These are phyloP conservation scores for Petrolisthes manimaculis DNA, from an alignment of 2,888 invertebrate genomes.

Conservation along the genomic window DNA sequence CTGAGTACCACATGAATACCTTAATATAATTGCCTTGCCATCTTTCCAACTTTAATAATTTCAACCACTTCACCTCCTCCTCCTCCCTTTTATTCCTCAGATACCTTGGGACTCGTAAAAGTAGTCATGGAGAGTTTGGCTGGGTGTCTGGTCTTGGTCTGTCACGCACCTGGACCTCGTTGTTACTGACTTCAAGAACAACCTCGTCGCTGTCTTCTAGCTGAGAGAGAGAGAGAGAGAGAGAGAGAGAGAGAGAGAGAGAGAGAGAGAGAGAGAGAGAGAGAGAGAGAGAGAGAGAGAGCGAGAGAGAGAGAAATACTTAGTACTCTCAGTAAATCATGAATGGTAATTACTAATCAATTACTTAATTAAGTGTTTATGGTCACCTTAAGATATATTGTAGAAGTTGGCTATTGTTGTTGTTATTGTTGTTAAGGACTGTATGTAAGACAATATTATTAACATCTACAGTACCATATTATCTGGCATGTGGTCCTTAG, in stretches of 20 bases:
- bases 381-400: no score
- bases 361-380: no score
- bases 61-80: neutral
- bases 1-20: neutral
- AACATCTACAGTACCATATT: no score
- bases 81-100: neutral
- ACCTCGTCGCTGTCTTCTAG: constrained; percentile 58
- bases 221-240: constrained; percentile 1
- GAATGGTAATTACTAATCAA: no score
- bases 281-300: no score
- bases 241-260: neutral
- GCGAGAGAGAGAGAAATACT: no score
- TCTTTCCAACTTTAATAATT: neutral
- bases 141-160: constrained; percentile 80
- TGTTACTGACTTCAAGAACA: constrained; percentile 69
- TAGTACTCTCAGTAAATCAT: no score
- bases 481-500: no score
- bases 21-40: neutral
- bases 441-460: no score
- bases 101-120: constrained; percentile 51
- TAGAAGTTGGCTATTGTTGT: no score
- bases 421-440: no score
- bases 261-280: neutral
- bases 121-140: constrained; percentile 71
- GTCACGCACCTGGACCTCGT: constrained; percentile 77